Base-by-base conservation (phyloP, 1,140 invertebrate species). In the Bombyx mandarina region DNA sequence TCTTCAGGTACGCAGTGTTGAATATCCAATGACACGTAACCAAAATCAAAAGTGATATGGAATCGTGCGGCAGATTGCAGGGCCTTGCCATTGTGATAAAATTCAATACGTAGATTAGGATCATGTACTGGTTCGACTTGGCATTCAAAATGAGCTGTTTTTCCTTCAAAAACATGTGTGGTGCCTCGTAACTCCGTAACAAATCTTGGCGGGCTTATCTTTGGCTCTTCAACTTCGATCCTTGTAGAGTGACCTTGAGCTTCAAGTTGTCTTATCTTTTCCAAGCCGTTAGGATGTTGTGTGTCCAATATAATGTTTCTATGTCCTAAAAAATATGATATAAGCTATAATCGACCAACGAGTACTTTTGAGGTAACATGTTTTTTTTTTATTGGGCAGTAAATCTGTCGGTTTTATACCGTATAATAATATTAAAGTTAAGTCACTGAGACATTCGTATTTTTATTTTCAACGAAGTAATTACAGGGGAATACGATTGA, bases 21-120 rank as follows among this genome's bases (percentile, higher is more conserved):
- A 73, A 99, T 97, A 82, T 98, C 97, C 62, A 99, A 88, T 47
- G 96, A 95, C 53, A 97, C 94, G 67, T 98, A 98, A 68, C 97
- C 97, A 89, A 99, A 99, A 84, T 98, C 97, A 75, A 96, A 96
- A 51, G 96, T 97, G 64, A 96, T 95, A 82, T 97, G 96, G 92
- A 96, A 97, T 69, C 96, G 91, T 50, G 95, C 92, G 49, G 94
- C 95, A 65, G 94, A 95, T 77, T 93, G 93, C 66, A 97, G 86
- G 43, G 95, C 93, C 85, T 96, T 96, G 58, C 94, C 95, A 79
- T 97, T 96, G 67, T 97, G 95, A 73, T 93, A 97, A 88, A 97
- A 97, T 86, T 98, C 95, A 62, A 98, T 94, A 57, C 94, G 91
- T 58, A 98, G 86, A 77, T 95, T 97, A 2, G 95, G 93, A 89